Percentiles rank a stretch among this genome's conserved stretches.
phyloP scores from a whole-genome alignment of 2,113 vertebrate genomes.

The Hipposideros armiger region DNA sequence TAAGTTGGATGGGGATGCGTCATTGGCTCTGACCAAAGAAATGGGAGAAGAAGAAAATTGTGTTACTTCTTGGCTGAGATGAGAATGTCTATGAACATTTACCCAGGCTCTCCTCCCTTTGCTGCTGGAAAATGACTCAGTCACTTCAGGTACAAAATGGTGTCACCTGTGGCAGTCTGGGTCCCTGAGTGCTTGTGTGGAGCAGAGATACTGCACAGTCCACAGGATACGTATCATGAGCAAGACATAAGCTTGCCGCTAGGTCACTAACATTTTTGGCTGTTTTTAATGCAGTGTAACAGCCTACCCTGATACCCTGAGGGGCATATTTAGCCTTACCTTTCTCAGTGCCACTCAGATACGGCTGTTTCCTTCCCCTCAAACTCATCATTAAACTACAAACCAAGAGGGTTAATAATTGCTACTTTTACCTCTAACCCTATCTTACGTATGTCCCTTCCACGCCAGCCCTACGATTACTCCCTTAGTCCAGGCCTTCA shows the following conservation, averaged over 20 bases:
- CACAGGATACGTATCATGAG: background rate
- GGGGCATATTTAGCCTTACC: background rate
- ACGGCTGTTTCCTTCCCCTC: background rate
- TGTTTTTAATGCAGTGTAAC: background rate
- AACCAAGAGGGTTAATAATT: background rate
- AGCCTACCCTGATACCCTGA: background rate
- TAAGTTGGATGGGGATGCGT: background rate
- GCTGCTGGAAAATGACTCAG: background rate
- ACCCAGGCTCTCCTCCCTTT: background rate
- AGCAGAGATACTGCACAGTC: background rate
- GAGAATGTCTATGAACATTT: background rate
- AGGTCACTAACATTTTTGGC: background rate
- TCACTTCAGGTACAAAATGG: background rate
- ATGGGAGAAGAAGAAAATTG: background rate
- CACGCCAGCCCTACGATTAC: background rate
- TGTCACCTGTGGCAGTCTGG: background rate
- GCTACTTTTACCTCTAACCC: background rate
- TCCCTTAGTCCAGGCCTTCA: background rate
- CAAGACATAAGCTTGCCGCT: background rate
- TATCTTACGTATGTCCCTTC: background rate
- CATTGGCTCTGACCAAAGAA: background rate
- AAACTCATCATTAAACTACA: conserved; percentile 9
- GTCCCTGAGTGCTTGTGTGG: background rate
- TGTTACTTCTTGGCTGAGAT: background rate
- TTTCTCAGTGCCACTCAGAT: background rate